Percentiles rank a stretch among this genome's conserved stretches.
Conservation (phyloP, 2,888 invertebrate genomes). For the Rhyacophila evoluta region DNA sequence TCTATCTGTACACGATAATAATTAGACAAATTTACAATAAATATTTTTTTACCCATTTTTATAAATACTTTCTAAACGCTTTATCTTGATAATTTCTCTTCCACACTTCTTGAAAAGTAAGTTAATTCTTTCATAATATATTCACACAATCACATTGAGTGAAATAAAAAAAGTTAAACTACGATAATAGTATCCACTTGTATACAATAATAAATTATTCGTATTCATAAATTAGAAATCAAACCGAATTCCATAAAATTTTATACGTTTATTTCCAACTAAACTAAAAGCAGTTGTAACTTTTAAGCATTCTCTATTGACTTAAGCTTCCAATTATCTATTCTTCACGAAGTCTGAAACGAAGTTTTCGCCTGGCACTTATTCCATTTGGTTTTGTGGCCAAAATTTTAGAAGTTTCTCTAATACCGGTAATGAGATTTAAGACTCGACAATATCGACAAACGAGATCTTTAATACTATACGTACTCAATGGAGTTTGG, state of each 20-base stretch:
- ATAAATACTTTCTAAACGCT: too few species aligned
- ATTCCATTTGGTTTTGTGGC: constrained; percentile 13
- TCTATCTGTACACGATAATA: too few species aligned
- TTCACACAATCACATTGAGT: too few species aligned
- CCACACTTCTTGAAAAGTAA: too few species aligned
- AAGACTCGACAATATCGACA: neutral
- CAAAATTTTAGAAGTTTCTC: neutral
- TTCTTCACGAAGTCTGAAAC: neutral
- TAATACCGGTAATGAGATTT: constrained; percentile 24
- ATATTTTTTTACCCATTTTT: too few species aligned
- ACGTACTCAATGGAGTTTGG: neutral
- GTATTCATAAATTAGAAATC: neutral
- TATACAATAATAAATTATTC: too few species aligned
- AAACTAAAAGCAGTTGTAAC: neutral
- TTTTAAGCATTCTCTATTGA: constrained; percentile 8
- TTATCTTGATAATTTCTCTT: too few species aligned
- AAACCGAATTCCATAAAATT: neutral
- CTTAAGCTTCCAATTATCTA: constrained; percentile 8
- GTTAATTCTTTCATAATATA: too few species aligned
- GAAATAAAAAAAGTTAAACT: too few species aligned
- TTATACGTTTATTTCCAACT: neutral
- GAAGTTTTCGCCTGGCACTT: neutral
- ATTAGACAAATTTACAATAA: too few species aligned
- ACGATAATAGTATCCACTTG: too few species aligned
- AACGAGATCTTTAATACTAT: neutral